These are phyloP conservation scores for Rhabditophanes sp. DNA, from an alignment of 2,888 invertebrate genomes.

Conservation along the genomic window DNA sequence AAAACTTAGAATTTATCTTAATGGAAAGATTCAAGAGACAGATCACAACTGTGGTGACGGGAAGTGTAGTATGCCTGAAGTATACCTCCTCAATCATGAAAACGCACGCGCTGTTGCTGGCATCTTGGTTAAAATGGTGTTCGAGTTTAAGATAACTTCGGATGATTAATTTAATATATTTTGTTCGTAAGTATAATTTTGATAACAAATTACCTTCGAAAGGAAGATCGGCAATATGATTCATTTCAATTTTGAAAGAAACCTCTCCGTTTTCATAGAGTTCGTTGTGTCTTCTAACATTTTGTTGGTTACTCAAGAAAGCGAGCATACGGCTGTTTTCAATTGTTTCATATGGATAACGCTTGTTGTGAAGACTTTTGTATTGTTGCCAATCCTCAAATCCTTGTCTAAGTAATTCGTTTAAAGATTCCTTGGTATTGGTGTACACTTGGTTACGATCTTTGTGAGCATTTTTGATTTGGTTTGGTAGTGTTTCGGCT, in stretches of 20 bases:
- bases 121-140: neutral
- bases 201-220: too few species aligned
- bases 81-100: too few species aligned
- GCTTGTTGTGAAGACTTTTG: conserved; percentile 28
- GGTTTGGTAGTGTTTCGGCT: too few species aligned
- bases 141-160: neutral
- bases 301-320: conserved; percentile 29
- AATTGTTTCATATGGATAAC: conserved; percentile 5
- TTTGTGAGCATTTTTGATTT: conserved; percentile 8
- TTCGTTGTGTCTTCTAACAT: conserved; percentile 32
- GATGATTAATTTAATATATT: neutral
- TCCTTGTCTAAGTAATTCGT: conserved; percentile 21
- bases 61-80: too few species aligned
- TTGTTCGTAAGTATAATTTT: neutral
- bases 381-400: conserved; percentile 34
- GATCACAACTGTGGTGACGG: too few species aligned
- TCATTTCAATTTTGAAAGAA: conserved; percentile 33
- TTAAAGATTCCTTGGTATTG: conserved; percentile 6
- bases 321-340: conserved; percentile 38
- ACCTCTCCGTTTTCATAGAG: conserved; percentile 21
- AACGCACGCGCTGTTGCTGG: too few species aligned
- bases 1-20: too few species aligned
- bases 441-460: conserved; percentile 7
- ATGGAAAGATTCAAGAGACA: too few species aligned
- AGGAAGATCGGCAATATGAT: conserved; percentile 30